phyloP scores from a whole-genome alignment of 2,888 invertebrate genomes.

The Leptinotarsa rubiginosa region DNA sequence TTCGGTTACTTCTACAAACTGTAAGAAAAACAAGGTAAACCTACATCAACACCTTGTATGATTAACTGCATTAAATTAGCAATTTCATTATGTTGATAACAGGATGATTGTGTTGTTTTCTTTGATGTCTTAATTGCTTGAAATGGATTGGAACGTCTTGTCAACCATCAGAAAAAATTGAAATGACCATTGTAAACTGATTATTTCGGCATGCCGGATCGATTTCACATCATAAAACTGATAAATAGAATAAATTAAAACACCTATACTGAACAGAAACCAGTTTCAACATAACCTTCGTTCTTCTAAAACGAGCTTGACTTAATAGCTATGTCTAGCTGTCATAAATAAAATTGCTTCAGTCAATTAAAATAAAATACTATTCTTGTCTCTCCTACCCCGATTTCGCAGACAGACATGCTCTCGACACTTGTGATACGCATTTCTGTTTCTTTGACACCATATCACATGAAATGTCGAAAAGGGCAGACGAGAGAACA shows the following conservation, averaged over 20 bases:
- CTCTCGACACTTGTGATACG: conserved; percentile 16
- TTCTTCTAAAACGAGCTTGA: conserved; percentile 9
- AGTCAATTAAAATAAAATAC: conserved; percentile 12
- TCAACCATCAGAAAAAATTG: not conserved
- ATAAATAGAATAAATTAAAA: conserved; percentile 1
- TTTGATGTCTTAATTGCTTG: too few relatives aligned
- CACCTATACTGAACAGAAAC: not conserved
- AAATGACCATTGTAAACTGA: not conserved
- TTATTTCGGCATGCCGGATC: not conserved
- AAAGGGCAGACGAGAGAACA: conserved; percentile 28
- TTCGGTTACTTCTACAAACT: too few relatives aligned
- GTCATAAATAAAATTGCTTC: conserved; percentile 17
- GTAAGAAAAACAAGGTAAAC: too few relatives aligned
- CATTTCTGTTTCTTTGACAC: conserved; percentile 26
- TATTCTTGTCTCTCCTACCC: conserved; percentile 12
- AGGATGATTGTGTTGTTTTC: too few relatives aligned
- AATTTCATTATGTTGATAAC: too few relatives aligned
- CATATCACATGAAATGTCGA: conserved; percentile 28
- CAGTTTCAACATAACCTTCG: not conserved
- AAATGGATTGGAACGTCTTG: too few relatives aligned
- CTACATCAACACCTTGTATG: too few relatives aligned
- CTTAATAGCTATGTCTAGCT: conserved; percentile 14
- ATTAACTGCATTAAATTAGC: too few relatives aligned
- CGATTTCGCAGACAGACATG: conserved; percentile 2
- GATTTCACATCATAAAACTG: not conserved